Base-by-base conservation (phyloP, 2,797 vertebrate species). In the Arrhamphus sclerolepis region DNA sequence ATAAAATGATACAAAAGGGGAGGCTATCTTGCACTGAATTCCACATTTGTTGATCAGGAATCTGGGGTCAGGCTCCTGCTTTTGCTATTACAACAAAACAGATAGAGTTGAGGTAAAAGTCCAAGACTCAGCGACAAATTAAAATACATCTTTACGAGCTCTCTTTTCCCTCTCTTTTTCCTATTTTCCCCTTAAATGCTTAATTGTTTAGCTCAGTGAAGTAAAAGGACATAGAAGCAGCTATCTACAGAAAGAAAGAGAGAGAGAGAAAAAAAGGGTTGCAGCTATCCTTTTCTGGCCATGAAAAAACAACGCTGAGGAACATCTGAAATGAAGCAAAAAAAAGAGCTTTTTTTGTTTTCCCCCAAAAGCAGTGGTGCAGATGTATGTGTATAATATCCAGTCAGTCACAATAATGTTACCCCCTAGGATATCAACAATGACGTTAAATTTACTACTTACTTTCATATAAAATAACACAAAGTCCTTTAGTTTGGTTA, bases 401-500 rank as follows among this genome's bases (percentile, higher is more conserved):
- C 70, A 72, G 76, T 81, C 84, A 86, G 77, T 81, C 84, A 86
- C 81, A 78, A 87, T 83, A 80, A 86, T 70, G 79, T 86, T 80
- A 87, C 80, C 87, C 75, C 72, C 81, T 86, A 84, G 56, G 54
- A 87, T 79, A 87, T 86, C 71, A 55, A 81, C 80, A 83, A 78
- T 24, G 43, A 81, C 13, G 34, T 38, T 72, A 89, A 82, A 68
- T 55, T 71, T 82, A 78, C 88, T 89, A 89, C 77, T 83, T n/a
- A n/a, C n/a, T n/a, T n/a, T n/a, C 64, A 82, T 86, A 91, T 83
- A 88, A 89, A 90, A 89, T 79, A 89, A 87, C 78, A 78, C 70
- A 76, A 78, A 79, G 71, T 83, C 70, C 83, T 90, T 89, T 92
- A 92, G 89, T 91, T 90, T 89, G 89, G 89, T 92, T 91, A 92